phyloP scores from a whole-genome alignment of 2,888 invertebrate species.

The Drosophila falleni region DNA sequence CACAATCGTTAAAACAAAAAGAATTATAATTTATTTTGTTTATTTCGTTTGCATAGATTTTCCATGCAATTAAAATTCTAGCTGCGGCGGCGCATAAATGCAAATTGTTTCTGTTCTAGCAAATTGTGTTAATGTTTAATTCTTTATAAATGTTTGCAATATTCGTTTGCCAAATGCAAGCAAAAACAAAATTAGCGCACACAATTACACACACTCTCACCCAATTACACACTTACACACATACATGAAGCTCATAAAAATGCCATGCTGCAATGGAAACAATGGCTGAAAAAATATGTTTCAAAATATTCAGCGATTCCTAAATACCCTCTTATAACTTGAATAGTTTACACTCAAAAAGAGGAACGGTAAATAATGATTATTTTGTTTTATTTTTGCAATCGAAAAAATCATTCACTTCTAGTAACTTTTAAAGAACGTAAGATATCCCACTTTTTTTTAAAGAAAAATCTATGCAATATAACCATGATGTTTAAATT shows the following conservation, averaged over 20 bases:
- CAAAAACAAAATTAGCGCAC: slow-evolving; percentile 44
- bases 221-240: not conserved
- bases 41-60: slow-evolving; percentile 59
- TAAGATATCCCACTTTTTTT: no score
- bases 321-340: slow-evolving; percentile 25
- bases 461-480: no score
- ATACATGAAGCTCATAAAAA: slow-evolving; percentile 41
- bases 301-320: not conserved
- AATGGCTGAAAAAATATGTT: slow-evolving; percentile 18
- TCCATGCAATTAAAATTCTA: slow-evolving; percentile 66
- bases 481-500: no score
- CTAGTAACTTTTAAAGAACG: no score
- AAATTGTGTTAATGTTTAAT: slow-evolving; percentile 73
- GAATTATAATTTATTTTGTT: slow-evolving; percentile 17
- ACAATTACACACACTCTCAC: slow-evolving; percentile 31
- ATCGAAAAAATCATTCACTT: no score
- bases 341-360: not conserved
- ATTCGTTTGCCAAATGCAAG: slow-evolving; percentile 49
- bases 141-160: slow-evolving; percentile 61
- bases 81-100: slow-evolving; percentile 44
- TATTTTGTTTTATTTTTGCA: no score
- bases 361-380: no score
- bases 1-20: not conserved
- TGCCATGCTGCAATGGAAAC: slow-evolving; percentile 45
- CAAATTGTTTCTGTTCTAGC: slow-evolving; percentile 49